phyloP scores from a whole-genome alignment of 1,140 invertebrate species.

The Drosophila teissieri region DNA sequence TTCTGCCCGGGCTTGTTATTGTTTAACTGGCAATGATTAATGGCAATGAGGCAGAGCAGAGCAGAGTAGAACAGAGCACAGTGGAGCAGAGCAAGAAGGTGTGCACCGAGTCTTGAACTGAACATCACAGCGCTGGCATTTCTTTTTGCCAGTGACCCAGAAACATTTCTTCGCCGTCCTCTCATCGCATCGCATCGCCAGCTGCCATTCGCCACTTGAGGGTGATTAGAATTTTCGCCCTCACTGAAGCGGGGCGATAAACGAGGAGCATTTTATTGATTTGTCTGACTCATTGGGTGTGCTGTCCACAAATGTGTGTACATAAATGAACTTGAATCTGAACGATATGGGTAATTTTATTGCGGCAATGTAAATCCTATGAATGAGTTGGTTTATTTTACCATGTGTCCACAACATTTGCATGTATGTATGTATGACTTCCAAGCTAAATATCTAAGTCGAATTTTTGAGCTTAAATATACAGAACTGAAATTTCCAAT shows the following conservation, averaged over 20 bases:
- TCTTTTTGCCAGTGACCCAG: conserved; percentile 68
- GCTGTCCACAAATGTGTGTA: conserved; percentile 7
- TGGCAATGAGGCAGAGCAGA: conserved; percentile 44
- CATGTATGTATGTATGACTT: too few species aligned
- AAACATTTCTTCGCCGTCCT: conserved; percentile 49
- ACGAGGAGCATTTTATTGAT: conserved; percentile 35
- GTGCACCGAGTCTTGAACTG: conserved; percentile 37
- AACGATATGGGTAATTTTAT: background rate
- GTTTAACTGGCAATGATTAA: conserved; percentile 79
- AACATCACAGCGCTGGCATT: conserved; percentile 52
- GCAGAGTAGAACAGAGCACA: background rate
- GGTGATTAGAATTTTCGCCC: conserved; percentile 51
- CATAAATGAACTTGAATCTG: conserved; percentile 13
- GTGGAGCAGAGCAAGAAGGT: conserved; percentile 11
- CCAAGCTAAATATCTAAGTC: background rate
- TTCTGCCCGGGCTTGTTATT: conserved; percentile 54
- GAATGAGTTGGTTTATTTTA: too few species aligned
- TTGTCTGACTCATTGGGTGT: conserved; percentile 31
- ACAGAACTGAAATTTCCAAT: too few species aligned
- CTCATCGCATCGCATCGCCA: conserved; percentile 3
- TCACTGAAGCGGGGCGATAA: conserved; percentile 5
- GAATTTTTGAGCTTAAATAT: background rate
- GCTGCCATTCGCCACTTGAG: conserved; percentile 44
- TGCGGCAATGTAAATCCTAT: background rate
- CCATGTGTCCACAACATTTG: too few species aligned